A percentile compares a stretch with the other conserved stretches of the same genome.
These are phyloP conservation scores for Illadopsis cleaveri DNA, from an alignment of 2,113 vertebrate species.

Conservation along the genomic window DNA sequence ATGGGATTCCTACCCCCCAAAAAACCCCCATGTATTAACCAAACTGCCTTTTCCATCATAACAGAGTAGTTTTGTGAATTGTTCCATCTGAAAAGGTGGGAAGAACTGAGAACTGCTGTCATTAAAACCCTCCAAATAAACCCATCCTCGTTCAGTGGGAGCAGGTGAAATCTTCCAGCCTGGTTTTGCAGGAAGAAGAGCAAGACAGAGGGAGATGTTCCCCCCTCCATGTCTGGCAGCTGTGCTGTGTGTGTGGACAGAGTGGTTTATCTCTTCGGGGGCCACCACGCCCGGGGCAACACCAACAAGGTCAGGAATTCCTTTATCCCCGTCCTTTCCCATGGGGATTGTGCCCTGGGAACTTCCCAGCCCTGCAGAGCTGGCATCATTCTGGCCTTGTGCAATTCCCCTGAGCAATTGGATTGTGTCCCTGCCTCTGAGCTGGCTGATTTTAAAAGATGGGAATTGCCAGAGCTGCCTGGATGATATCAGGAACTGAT, in stretches of 20 bases:
- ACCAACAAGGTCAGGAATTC: conserved; percentile 85
- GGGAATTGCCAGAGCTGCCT: background rate
- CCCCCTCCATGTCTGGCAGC: conserved; percentile 94
- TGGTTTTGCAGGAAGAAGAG: conserved; percentile 81
- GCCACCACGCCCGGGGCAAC: conserved; percentile 91
- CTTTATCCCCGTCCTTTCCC: background rate
- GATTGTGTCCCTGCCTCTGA: background rate
- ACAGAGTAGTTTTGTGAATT: background rate
- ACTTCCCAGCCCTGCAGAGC: background rate
- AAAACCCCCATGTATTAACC: background rate
- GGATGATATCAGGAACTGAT: background rate
- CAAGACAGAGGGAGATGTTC: conserved; percentile 84
- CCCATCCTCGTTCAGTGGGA: rapidly evolving
- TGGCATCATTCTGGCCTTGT: background rate
- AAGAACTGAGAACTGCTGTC: rapidly evolving
- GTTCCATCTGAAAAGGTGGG: background rate
- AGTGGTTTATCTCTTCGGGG: conserved; percentile 92
- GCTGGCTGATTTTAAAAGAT: background rate
- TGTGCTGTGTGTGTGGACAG: conserved; percentile 91
- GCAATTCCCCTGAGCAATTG: background rate
- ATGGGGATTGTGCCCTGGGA: background rate
- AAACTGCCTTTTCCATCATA: background rate
- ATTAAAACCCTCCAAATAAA: background rate
- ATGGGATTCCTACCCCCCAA: background rate
- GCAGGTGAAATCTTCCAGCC: background rate